Evolutionary conservation across 2,797 vertebrate species (phyloP), one percentile per base, ranked within the genome.

Genomic region (Heterohyrax brucei): DNA sequence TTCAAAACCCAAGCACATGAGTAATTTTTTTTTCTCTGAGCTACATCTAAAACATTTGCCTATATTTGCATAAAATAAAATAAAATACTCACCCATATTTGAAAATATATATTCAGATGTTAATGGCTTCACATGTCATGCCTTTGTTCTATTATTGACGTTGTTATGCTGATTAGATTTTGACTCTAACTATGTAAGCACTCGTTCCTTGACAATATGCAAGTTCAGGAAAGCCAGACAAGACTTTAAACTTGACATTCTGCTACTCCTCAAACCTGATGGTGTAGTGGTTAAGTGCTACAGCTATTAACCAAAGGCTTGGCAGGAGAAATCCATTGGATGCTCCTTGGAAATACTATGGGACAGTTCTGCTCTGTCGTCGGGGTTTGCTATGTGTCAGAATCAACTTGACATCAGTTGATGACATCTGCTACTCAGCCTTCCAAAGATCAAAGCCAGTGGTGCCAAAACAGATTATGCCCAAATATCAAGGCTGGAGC

Each of bases 1-100:
- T 90, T 88, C 48, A 85, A 97, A 96, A 64, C 75, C 19, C 33
- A 90, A 91, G 33, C n/a, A 82, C 18, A 59, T 7, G 59, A 76
- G 33, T 92, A 13, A 59, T 79, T 87, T 30, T 66, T 85, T 92
- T 92, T 73, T 33, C 24, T 91, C 14, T 84, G 78, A 72, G n/a
- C 85, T 89, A 78, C 4, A 39, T 56, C 50, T 89, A 53, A 80
- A 91, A 87, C 28, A 1, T 33, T 88, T 89, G 59, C 28, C 53
- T 80, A 30, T 77, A 68, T 83, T 91, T 53, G 50, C 39, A 39
- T 39, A 53, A 53, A 53, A 53, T 8, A 53, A 53, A 53, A 53
- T 8, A 53, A 5, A 53, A 53, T 39, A 39, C 39, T 39, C 39
- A 59, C n/a, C 56, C 75, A 28, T 79, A 70, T 78, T 89, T 92